Evolutionary conservation across 2,113 vertebrate species (phyloP).

Genomic region (Heterocephalus glaber): DNA sequence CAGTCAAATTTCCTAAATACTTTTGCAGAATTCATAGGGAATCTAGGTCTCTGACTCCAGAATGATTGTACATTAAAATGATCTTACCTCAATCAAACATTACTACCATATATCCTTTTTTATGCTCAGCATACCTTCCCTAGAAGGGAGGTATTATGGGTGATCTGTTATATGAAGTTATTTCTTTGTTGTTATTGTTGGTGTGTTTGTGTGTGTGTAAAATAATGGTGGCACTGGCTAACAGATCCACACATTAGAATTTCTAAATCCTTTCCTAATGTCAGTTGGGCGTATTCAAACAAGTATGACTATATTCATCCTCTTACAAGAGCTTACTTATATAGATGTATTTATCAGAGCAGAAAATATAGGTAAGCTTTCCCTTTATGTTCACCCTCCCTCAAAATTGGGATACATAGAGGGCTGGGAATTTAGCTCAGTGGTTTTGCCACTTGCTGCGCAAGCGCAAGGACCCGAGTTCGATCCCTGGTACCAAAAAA

Average conservation of each 20-base stretch:
- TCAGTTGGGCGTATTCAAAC: background rate
- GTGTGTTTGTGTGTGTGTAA: too few species aligned
- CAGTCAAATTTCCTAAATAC: background rate
- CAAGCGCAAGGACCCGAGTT: too few species aligned
- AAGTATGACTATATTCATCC: background rate
- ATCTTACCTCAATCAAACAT: background rate
- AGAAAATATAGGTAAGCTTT: background rate
- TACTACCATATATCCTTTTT: background rate
- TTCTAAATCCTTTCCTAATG: constrained; percentile 1
- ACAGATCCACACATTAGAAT: background rate
- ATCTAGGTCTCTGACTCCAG: background rate
- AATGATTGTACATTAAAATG: background rate
- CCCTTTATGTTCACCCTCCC: background rate
- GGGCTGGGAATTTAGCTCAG: too few species aligned
- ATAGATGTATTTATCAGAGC: background rate
- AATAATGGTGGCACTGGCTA: background rate
- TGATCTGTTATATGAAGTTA: background rate
- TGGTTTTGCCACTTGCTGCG: too few species aligned
- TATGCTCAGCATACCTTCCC: background rate
- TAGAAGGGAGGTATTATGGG: background rate
- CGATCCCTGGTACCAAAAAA: too few species aligned
- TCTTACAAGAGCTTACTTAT: background rate
- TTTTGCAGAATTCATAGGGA: background rate
- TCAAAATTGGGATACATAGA: background rate
- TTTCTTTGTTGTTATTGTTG: background rate